Evolutionary conservation across 1,140 invertebrate genomes (phyloP), one percentile per base, ranked within the genome.

Genomic region (Drosophila subpulchrella): DNA sequence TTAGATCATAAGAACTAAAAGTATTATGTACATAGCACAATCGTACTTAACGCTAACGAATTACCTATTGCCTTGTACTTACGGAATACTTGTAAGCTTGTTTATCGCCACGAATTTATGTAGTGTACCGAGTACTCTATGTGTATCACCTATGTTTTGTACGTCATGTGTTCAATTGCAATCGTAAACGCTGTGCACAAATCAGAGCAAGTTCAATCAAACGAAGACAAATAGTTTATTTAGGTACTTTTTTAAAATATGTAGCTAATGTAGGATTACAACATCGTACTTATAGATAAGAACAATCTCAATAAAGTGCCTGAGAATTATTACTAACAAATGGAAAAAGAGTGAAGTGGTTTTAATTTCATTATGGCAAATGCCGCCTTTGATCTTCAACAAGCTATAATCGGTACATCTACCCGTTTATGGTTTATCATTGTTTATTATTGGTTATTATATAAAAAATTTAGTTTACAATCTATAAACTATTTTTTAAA

Each of bases 231-330:
- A 30, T 41, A 58, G 42, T 71, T 65, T 36, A 42, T 58, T 41
- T 47, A 56, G 48, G 62, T 70, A 60, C 62, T 73, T 63, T 57
- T 82, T 65, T 60, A 54, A 73, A 65, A 75, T 71, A 50, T 70
- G 36, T 71, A 71, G 51, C 60, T 53, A 85, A 62, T 82, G 70
- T 82, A 86, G 58, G 54, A 70, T 66, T 71, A 71, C 66, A 50
- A 50, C 24, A 50, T 34, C 66, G 68, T 71, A 71, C 68, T 50
- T 71, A 58, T 67, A 32, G 47, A 65, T 67, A 77, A 63, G 59
- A 61, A 89, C 86, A 79, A 88, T 77, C 80, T 88, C 68, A 88
- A 88, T 89, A 88, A 88, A 89, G 83, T 88, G 84, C 84, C 84
- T 88, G 61, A 76, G 54, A 76, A 77, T 74, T 61, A 83, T 68